Evolutionary conservation across 2,888 invertebrate genomes (phyloP), one percentile per base, ranked within the genome.

Genomic region (Pammene aurita): DNA sequence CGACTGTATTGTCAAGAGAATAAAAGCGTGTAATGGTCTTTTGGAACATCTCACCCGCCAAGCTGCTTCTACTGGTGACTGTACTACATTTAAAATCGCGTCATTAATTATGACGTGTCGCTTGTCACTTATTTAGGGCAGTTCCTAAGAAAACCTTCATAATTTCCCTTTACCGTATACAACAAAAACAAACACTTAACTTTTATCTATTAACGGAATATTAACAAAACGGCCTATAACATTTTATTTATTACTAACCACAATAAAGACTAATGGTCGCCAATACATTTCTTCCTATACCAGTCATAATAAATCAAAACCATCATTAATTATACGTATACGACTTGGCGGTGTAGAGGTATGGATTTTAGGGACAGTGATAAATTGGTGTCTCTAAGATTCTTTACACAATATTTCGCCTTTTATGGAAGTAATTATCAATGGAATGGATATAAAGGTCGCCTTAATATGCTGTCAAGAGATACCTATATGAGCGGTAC

Each of bases 311-410:
- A 83, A 83, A 83, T 83, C 83, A 82, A 76, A 74, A 61, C 66
- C 50, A 74, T 77, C 80, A 80, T 86, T 81, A 85, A 82, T 83
- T 83, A 84, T 79, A 78, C 74, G 75, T 78, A 75, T 71, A 63
- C 72, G 76, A 78, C 73, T 73, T 80, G 73, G 76, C 72, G 74
- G 63, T 66, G 62, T 67, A 48, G 72, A 75, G 77, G 75, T 77
- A 79, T 73, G 73, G 76, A 75, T 76, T 74, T 74, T 67, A 54
- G 55, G 62, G 76, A 76, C 77, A 67, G 73, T 77, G 77, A 77
- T 76, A 73, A 77, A 77, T 77, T 65, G 73, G 71, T 68, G 72
- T 67, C 70, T 65, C 63, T 70, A 16, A 60, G 64, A 66, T 62
- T 67, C 56, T 63, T 70, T 57, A 66, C 66, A 66, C 70, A 70